Base-by-base conservation (phyloP, 2,888 invertebrate species). In the Aphidius colemani region DNA sequence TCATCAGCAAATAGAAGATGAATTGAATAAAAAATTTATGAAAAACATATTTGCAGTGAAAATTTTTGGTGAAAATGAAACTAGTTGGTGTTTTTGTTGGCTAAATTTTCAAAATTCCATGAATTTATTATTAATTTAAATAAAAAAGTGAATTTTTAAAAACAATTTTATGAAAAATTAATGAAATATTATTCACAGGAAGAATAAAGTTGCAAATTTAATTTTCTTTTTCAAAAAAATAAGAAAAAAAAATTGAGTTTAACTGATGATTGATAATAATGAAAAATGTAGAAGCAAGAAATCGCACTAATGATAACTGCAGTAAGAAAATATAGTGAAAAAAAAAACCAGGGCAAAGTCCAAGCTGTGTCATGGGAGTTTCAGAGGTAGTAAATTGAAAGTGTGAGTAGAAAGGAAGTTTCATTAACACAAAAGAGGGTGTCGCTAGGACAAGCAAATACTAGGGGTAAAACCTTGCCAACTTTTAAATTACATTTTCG, bases 401-500 rank as follows among this genome's bases (percentile, higher is more conserved):
- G 75, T 76, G 74, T 71, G 70, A 74, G 70, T 74, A 71, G 69
- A 68, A 45, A 68, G 68, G 71, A 75, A 78, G 79, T 79, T 80
- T 80, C 77, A 78, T 79, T 79, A 79, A 77, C 75, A 13, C 13
- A 72, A 72, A 72, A 65, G 70, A 74, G 74, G 71, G 71, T 73
- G 75, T 74, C 72, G 69, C 68, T 66, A 60, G 65, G 66, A 65
- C 67, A 65, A n/a, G 53, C 51, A 57, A 53, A 49, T 50, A 46
- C 53, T 49, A 51, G 49, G 67, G 62, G 63, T 30, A 30, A 64
- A 66, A 72, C 72, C 71, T 74, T 73, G 76, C 75, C 73, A 80
- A 80, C 77, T 80, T 80, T 79, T 77, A 80, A 79, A 80, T 80
- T 79, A 77, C 79, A 73, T 80, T 79, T 30, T 73, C 71, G 75